Base-by-base conservation (phyloP, 2,888 invertebrate genomes). In the Epinotia bilunana region DNA sequence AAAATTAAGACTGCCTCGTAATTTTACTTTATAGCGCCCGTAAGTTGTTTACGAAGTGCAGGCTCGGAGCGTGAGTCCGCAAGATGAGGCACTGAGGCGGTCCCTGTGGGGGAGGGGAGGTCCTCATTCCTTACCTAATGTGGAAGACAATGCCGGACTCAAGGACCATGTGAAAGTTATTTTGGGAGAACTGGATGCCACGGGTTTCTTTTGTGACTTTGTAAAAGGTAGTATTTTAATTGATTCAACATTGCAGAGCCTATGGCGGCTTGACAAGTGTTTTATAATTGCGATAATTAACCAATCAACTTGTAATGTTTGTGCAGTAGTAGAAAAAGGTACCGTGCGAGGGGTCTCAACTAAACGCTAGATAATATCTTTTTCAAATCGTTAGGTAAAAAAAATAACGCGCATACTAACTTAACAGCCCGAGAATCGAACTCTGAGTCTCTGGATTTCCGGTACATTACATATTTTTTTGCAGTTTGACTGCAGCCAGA, bases 61-160 rank as follows among this genome's bases (percentile, higher is more conserved):
- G 67, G 74, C 76, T 77, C 74, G 80, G 82, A 80, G 85, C 90
- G 90, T 90, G 90, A 88, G 86, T 77, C 78, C 81, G 90, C 90
- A 89, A 91, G 88, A 91, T 89, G 87, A 89, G 83, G 79, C 82
- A 23, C 28, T n/a, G 53, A 23, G 65, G n/a, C 53, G 57, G 64
- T 28, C 20, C 64, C 43, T 55, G 72, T 43, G 64, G 64, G 58
- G 58, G 79, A 79, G 79, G 78, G 79, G 77, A 11, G 78, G 78
- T 80, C 80, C 77, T 83, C 88, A 91, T 92, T 91, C 90, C 90
- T 90, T 89, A 88, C 93, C 93, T 90, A 91, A 93, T 90, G 90
- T 89, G 92, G 93, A 91, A 92, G 83, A 93, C 93, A 93, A 93
- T 93, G 90, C 84, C 81, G 80, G 82, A 80, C 82, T 84, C 87